Percentiles rank a stretch among this genome's conserved stretches.
Evolutionary conservation across 2,113 vertebrate species (phyloP).

Genomic region (Dasyornis broadbenti): DNA sequence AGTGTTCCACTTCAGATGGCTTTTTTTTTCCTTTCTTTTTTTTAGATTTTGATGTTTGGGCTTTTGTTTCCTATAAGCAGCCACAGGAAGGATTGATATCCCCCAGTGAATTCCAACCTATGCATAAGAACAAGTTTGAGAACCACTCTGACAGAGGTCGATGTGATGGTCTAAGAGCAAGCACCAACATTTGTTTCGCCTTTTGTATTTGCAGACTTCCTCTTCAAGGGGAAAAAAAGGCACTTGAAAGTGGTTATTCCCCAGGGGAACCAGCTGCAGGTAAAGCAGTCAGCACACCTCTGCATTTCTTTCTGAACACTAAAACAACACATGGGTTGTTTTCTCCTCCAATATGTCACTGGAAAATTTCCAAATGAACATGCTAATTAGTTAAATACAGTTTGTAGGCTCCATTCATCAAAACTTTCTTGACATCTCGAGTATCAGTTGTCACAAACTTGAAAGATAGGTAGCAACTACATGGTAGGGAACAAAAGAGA

Average conservation of each 20-base stretch:
- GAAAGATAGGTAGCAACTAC: constrained; percentile 62
- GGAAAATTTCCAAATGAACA: constrained; percentile 54
- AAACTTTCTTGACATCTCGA: constrained; percentile 55
- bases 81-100: neutral
- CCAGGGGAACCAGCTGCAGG: constrained; percentile 37
- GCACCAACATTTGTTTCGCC: constrained; percentile 19
- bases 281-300: constrained; percentile 45
- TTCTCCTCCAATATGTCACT: constrained; percentile 48
- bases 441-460: constrained; percentile 57
- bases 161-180: constrained; percentile 15
- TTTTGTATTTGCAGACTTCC: constrained; percentile 35
- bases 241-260: neutral
- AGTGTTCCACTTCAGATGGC: neutral
- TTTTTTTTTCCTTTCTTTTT: neutral
- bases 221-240: neutral
- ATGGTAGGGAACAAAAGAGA: constrained; percentile 67
- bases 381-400: constrained; percentile 70
- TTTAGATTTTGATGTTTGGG: neutral
- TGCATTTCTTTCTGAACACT: constrained; percentile 52
- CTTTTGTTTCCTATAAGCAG: constrained; percentile 12
- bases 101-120: constrained; percentile 27
- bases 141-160: constrained; percentile 57
- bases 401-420: constrained; percentile 64
- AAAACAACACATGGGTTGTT: constrained; percentile 23
- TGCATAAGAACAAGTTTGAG: constrained; percentile 46